These are phyloP conservation scores for Adelosebastes latens DNA, from an alignment of 2,797 vertebrate species.

Conservation along the genomic window DNA sequence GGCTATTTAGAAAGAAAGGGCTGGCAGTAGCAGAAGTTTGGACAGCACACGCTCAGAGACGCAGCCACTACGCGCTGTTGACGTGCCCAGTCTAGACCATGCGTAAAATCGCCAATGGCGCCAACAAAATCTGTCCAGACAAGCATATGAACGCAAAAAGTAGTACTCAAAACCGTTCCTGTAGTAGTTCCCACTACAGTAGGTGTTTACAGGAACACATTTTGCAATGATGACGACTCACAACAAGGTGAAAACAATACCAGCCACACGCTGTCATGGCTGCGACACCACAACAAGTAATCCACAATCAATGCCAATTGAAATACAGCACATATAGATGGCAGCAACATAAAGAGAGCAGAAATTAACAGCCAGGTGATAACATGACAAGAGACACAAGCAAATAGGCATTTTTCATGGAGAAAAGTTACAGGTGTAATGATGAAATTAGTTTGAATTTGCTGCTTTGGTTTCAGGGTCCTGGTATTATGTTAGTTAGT, in stretches of 20 bases:
- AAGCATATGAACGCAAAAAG: accelerated
- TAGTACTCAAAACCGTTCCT: background rate
- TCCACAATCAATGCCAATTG: background rate
- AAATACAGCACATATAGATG: background rate
- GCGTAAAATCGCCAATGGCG: too few relatives aligned
- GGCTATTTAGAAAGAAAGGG: too few relatives aligned
- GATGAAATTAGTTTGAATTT: background rate
- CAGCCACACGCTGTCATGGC: background rate
- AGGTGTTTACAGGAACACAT: background rate
- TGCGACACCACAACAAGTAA: background rate
- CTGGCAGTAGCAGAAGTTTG: too few relatives aligned
- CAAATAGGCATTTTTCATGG: background rate
- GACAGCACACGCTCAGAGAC: too few relatives aligned
- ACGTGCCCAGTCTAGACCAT: too few relatives aligned
- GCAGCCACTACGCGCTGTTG: too few relatives aligned
- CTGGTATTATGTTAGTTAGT: background rate
- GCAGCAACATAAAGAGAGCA: background rate
- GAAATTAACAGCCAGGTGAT: background rate
- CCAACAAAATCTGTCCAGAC: accelerated
- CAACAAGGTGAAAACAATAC: background rate
- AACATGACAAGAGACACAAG: background rate
- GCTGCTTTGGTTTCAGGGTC: background rate
- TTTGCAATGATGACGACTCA: background rate
- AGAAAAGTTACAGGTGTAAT: background rate
- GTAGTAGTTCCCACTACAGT: background rate